Evolutionary conservation across 1,140 invertebrate species (phyloP).

Genomic region (Ooceraea biroi): DNA sequence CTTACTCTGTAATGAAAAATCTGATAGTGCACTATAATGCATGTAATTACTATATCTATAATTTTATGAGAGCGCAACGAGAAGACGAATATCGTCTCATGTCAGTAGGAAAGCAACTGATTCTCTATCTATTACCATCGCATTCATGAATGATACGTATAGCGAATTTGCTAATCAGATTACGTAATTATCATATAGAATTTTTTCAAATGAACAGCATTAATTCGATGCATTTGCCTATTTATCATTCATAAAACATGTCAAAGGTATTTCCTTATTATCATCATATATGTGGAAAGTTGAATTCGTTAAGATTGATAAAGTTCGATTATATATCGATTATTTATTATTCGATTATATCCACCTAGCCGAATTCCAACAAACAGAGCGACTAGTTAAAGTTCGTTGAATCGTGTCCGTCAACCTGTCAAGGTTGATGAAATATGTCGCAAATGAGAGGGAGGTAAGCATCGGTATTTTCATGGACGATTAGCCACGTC

Average conservation of each 20-base stretch:
- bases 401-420: slow-evolving; percentile 9
- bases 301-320: no score
- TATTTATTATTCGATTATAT: no score
- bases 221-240: slow-evolving; percentile 27
- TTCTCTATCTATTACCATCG: no score
- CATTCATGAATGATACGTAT: no score
- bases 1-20: background rate
- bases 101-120: no score
- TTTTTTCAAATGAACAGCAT: slow-evolving; percentile 23
- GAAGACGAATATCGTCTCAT: background rate
- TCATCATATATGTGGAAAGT: no score
- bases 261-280: background rate
- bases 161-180: no score
- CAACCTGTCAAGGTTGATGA: slow-evolving; percentile 44
- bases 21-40: background rate
- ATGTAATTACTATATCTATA: background rate
- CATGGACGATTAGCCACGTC: slow-evolving; percentile 72
- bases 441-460: slow-evolving; percentile 44
- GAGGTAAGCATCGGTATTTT: slow-evolving; percentile 68
- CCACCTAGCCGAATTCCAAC: slow-evolving; percentile 29
- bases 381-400: slow-evolving; percentile 25
- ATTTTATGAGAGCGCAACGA: background rate
- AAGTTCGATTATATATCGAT: no score
- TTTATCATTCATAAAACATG: slow-evolving; percentile 23
- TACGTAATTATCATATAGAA: background rate